phyloP scores from a whole-genome alignment of 2,797 vertebrate genomes.

The Manis pentadactyla region DNA sequence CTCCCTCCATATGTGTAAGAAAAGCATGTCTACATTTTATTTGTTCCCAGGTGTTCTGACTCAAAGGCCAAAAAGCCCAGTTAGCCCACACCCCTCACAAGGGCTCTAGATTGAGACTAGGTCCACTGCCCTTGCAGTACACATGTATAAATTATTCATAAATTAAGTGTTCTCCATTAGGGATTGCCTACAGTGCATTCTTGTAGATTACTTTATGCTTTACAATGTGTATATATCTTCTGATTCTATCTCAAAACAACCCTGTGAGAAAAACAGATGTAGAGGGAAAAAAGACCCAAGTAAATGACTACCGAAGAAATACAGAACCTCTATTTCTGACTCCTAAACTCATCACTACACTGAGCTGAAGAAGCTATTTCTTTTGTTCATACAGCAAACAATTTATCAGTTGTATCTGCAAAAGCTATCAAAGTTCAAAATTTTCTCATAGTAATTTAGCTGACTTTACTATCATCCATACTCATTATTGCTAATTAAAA shows the following conservation, averaged over 20 bases:
- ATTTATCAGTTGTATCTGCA: background rate
- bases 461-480: slow-evolving; percentile 26
- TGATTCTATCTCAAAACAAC: background rate
- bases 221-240: background rate
- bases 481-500: slow-evolving; percentile 25
- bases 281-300: background rate
- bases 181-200: background rate
- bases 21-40: background rate
- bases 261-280: background rate
- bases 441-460: background rate
- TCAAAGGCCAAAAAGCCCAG: background rate
- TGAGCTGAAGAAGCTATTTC: slow-evolving; percentile 6
- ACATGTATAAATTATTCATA: background rate
- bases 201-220: background rate
- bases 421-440: slow-evolving; percentile 55
- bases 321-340: background rate
- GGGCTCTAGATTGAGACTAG: background rate
- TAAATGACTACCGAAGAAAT: slow-evolving; percentile 32
- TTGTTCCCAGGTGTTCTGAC: background rate
- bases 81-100: background rate
- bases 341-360: background rate
- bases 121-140: background rate
- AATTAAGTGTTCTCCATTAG: background rate
- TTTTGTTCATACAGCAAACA: slow-evolving; percentile 37
- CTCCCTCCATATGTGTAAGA: background rate